These are phyloP conservation scores for Anas platyrhynchos DNA, from an alignment of 2,113 vertebrate genomes.

Conservation along the genomic window DNA sequence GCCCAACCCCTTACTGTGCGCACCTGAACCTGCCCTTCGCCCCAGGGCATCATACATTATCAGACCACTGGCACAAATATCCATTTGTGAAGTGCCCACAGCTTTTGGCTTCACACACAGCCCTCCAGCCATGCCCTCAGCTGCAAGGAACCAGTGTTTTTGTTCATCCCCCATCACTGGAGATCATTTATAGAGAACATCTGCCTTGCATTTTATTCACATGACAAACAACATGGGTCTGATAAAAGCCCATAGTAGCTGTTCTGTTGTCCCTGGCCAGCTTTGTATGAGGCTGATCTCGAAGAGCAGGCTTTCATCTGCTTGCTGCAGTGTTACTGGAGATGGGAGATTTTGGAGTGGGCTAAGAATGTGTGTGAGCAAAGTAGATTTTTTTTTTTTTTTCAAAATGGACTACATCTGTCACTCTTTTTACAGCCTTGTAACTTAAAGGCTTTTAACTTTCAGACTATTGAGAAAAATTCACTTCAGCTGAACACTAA, in stretches of 20 bases:
- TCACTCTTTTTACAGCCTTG: conserved; percentile 48
- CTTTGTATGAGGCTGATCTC: not conserved
- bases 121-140: not conserved
- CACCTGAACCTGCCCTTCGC: not conserved
- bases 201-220: not conserved
- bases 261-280: not conserved
- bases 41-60: not conserved
- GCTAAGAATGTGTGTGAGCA: not conserved
- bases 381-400: not conserved
- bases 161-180: not conserved
- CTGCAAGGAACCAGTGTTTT: not conserved
- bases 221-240: not conserved
- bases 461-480: conserved; percentile 37
- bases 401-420: conserved; percentile 9
- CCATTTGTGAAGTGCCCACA: not conserved
- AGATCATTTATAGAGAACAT: not conserved
- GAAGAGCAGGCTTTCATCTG: not conserved
- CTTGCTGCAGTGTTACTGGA: conserved; percentile 3
- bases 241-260: not conserved
- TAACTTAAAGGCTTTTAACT: conserved; percentile 41
- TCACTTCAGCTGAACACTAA: not conserved
- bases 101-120: not conserved
- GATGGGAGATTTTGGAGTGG: not conserved
- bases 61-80: not conserved
- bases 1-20: not conserved